phyloP scores from a whole-genome alignment of 2,113 vertebrate species.

The Phocoena phocoena region DNA sequence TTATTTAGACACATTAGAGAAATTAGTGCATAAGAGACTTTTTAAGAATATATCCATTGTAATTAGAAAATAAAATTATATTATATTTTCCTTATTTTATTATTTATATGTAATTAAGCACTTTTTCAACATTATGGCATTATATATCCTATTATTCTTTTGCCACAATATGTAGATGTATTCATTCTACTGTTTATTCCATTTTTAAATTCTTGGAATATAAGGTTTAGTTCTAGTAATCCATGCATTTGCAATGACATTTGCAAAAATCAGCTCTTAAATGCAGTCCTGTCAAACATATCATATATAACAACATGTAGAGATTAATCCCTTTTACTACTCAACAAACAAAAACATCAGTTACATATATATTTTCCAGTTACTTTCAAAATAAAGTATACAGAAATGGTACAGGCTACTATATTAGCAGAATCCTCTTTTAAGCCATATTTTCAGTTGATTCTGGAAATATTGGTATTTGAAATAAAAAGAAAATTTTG shows the following conservation, averaged over 20 bases:
- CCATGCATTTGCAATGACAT: background rate
- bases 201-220: background rate
- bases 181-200: background rate
- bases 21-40: background rate
- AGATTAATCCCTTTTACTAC: background rate
- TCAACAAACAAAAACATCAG: background rate
- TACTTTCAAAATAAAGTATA: background rate
- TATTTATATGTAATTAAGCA: background rate
- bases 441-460: background rate
- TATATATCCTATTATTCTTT: background rate
- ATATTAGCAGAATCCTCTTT: background rate
- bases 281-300: background rate
- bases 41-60: background rate
- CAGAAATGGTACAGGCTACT: background rate
- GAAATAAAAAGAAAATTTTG: background rate
- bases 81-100: background rate
- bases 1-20: background rate
- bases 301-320: background rate
- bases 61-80: background rate
- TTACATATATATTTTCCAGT: background rate
- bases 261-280: background rate
- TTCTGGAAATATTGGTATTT: slow-evolving; percentile 16
- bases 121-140: background rate
- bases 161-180: background rate
- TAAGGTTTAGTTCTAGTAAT: background rate